Percentiles rank a stretch among this genome's conserved stretches.
These are phyloP conservation scores for Saccopteryx bilineata DNA, from an alignment of 2,113 vertebrate genomes.

Conservation along the genomic window DNA sequence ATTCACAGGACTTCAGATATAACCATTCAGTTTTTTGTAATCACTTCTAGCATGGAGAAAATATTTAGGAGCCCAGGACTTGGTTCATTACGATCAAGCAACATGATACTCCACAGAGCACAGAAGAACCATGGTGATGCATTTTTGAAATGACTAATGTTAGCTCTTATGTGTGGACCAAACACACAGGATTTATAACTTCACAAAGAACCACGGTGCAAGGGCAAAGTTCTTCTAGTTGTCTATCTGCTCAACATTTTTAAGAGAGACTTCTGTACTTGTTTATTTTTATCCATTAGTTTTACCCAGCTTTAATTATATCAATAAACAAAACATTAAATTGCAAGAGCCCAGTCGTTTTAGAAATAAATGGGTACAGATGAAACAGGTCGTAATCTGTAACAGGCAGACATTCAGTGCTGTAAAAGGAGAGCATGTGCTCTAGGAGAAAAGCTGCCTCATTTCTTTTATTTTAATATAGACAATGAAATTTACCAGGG, in stretches of 20 bases:
- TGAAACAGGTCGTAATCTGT: background rate
- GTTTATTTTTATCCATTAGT: constrained; percentile 49
- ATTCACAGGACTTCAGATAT: constrained; percentile 80
- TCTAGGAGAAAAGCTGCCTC: background rate
- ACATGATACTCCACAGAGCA: constrained; percentile 85
- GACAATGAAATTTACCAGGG: too few species aligned
- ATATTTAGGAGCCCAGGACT: constrained; percentile 82
- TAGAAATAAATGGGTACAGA: constrained; percentile 53
- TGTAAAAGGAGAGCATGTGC: background rate
- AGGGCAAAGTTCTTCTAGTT: constrained; percentile 62
- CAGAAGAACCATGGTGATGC: constrained; percentile 85
- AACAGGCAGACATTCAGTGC: background rate
- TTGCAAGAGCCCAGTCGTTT: background rate
- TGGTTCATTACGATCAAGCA: constrained; percentile 88
- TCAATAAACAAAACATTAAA: constrained; percentile 53
- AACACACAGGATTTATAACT: constrained; percentile 67
- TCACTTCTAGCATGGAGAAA: constrained; percentile 86
- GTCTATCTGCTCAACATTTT: background rate
- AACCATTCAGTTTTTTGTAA: constrained; percentile 85
- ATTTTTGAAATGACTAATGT: constrained; percentile 87
- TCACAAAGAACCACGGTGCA: constrained; percentile 52
- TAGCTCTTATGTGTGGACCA: constrained; percentile 82
- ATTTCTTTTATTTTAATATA: too few species aligned
- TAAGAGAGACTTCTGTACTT: background rate
- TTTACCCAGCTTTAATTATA: constrained; percentile 44